These are phyloP conservation scores for Crossaster papposus DNA, from an alignment of 53 echinoderm and acorn worm genomes.

Conservation along the genomic window DNA sequence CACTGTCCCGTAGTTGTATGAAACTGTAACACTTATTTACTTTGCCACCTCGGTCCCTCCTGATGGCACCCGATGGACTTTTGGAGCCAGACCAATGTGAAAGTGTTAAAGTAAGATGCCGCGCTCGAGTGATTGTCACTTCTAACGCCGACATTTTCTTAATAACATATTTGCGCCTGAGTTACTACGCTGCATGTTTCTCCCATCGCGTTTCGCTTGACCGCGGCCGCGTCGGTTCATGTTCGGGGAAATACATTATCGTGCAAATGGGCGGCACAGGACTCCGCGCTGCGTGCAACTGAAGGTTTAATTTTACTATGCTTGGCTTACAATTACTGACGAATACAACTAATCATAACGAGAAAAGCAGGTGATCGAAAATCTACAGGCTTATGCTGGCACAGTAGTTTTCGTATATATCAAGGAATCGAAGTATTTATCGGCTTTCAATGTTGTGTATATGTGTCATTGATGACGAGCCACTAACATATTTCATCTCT, in stretches of 20 bases:
- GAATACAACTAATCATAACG: background rate
- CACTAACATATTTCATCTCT: too few species aligned
- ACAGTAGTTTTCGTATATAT: too few species aligned
- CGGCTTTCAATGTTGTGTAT: too few species aligned
- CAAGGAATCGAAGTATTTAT: too few species aligned
- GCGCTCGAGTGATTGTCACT: background rate
- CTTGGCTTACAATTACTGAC: background rate
- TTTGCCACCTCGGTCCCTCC: background rate
- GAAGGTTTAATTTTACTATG: constrained; percentile 1
- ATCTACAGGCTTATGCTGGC: background rate
- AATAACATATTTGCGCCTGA: constrained; percentile 26
- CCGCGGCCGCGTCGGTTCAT: background rate
- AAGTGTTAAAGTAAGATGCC: background rate
- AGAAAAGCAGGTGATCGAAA: background rate
- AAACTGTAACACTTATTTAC: too few species aligned
- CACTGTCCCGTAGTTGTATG: background rate
- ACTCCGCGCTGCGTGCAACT: background rate
- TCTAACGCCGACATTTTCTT: background rate
- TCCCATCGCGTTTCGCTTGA: constrained; percentile 15
- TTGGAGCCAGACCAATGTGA: background rate
- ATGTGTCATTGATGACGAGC: too few species aligned
- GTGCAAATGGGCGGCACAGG: background rate
- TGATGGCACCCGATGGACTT: background rate
- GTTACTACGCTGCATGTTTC: constrained; percentile 10
- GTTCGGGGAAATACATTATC: background rate